phyloP scores from a whole-genome alignment of 1,140 invertebrate genomes.

The Formica exsecta region DNA sequence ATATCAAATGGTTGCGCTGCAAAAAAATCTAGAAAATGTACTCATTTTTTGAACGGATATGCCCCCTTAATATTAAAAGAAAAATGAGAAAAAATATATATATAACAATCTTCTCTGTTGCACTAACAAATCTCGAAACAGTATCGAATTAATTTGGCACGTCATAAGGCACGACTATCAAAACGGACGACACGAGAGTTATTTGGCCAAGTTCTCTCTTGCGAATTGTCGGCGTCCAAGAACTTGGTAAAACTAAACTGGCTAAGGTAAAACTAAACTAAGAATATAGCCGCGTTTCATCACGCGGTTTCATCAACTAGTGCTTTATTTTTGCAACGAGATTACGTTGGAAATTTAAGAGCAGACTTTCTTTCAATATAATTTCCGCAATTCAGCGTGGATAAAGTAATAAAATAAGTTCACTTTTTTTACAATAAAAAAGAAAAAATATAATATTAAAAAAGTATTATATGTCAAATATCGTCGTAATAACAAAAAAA shows the following conservation, averaged over 20 bases:
- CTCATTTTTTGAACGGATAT: too few species aligned
- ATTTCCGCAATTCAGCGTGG: background rate
- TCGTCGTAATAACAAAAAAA: background rate
- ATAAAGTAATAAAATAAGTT: background rate
- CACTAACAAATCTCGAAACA: constrained; percentile 9
- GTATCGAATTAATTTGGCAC: constrained; percentile 10
- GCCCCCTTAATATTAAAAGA: background rate
- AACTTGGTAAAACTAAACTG: constrained; percentile 33
- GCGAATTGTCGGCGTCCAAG: background rate
- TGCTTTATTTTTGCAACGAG: background rate
- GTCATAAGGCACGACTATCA: constrained; percentile 47
- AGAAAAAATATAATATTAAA: background rate
- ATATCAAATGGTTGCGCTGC: too few species aligned
- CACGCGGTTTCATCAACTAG: background rate
- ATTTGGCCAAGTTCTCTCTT: constrained; percentile 10
- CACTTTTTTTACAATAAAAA: background rate
- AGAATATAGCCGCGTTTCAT: constrained; percentile 23
- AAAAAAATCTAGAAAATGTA: too few species aligned
- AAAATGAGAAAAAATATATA: background rate
- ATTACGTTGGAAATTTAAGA: constrained; percentile 24
- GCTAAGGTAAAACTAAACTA: too few species aligned
- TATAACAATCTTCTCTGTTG: background rate
- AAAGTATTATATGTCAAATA: background rate
- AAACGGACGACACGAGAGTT: background rate
- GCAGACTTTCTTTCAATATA: background rate